Evolutionary conservation across 2,797 vertebrate species (phyloP).

Genomic region (Cuculus canorus): DNA sequence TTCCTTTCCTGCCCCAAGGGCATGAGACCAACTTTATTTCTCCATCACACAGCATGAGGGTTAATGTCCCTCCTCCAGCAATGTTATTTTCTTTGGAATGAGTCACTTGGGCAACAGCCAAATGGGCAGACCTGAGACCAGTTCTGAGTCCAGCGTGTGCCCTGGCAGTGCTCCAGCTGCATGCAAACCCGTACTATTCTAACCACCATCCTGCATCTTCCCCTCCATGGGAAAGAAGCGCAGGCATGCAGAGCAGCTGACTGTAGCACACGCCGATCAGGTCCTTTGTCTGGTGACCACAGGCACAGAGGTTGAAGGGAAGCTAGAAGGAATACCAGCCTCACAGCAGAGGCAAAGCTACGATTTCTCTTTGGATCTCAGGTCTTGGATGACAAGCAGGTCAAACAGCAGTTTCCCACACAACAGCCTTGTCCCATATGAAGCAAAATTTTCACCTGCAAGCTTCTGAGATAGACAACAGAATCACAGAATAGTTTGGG

Average conservation of each 20-base stretch:
- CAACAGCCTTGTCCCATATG: fast-evolving
- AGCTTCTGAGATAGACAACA: neutral
- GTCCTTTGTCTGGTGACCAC: neutral
- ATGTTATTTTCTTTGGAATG: neutral
- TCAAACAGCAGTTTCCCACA: neutral
- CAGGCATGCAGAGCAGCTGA: neutral
- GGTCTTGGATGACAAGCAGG: neutral
- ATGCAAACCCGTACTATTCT: neutral
- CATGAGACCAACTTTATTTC: neutral
- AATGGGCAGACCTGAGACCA: neutral
- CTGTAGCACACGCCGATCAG: fast-evolving
- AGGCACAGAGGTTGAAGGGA: neutral
- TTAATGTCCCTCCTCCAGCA: neutral
- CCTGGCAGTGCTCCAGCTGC: neutral
- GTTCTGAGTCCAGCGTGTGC: neutral
- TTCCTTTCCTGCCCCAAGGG: neutral
- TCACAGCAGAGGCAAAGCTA: neutral
- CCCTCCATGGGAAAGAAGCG: fast-evolving
- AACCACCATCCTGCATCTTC: neutral
- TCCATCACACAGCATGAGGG: neutral
- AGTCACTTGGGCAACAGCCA: neutral
- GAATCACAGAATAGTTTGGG: no score
- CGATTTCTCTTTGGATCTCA: neutral
- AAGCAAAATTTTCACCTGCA: neutral
- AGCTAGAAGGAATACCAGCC: neutral